A percentile compares a stretch with the other conserved stretches of the same genome.
Evolutionary conservation across 1,140 invertebrate genomes (phyloP).

Genomic region (Tachypleus tridentatus): DNA sequence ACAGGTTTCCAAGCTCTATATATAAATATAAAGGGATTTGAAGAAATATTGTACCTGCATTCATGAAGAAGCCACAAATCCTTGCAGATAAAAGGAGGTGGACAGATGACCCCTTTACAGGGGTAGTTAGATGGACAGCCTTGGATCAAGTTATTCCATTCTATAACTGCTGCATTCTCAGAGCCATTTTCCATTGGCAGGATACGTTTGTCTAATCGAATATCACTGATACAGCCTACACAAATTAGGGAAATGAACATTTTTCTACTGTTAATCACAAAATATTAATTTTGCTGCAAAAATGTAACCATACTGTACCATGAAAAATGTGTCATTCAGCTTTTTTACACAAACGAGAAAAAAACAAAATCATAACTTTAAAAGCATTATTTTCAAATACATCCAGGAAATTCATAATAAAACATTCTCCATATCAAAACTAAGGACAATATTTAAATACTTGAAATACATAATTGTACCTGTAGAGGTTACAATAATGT

Average conservation of each 20-base stretch:
- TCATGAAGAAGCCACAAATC: slow-evolving; percentile 94
- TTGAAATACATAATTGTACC: no score
- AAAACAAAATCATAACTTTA: no score
- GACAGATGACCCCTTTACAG: slow-evolving; percentile 80
- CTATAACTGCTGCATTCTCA: slow-evolving; percentile 86
- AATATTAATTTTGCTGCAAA: slow-evolving; percentile 8
- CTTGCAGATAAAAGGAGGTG: slow-evolving; percentile 82
- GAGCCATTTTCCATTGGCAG: slow-evolving; percentile 87
- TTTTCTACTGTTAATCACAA: no score
- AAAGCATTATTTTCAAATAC: background rate
- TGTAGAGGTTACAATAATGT: no score
- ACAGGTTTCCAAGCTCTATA: no score
- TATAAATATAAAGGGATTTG: slow-evolving; percentile 7
- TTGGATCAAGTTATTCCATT: slow-evolving; percentile 74
- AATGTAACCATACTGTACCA: no score
- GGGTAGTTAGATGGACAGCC: slow-evolving; percentile 89
- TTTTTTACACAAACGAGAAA: no score
- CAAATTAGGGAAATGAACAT: slow-evolving; percentile 14
- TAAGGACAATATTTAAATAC: no score
- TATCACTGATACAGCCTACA: slow-evolving; percentile 65
- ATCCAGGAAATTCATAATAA: background rate
- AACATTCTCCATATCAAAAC: no score
- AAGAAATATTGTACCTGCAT: slow-evolving; percentile 61
- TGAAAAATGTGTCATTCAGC: no score
- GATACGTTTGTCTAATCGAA: slow-evolving; percentile 80